Evolutionary conservation across 1,140 invertebrate genomes (phyloP), one percentile per base, ranked within the genome.

Genomic region (Drosophila leontia): DNA sequence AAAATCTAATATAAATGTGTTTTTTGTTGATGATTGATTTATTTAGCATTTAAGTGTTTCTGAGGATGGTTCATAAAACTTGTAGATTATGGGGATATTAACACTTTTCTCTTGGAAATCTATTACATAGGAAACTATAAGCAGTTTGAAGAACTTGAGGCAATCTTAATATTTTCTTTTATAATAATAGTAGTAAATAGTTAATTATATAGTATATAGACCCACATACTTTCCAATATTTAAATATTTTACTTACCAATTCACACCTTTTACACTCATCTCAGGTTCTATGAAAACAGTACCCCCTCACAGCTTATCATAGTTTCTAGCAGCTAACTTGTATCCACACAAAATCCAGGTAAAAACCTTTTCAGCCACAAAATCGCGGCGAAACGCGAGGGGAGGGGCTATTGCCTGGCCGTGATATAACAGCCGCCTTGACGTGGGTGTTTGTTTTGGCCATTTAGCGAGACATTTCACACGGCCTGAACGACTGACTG

Each of bases 391-490:
- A 59, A 60, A 23, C 15, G 13, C 4, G 2, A 15, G 0, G n/a
- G n/a, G 42, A 37, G 23, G 39, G 47, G 64, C 17, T 48, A 64
- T 77, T 45, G 19, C 70, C 67, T 78, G 82, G 71, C 82, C 82
- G 68, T 84, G 81, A 84, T 78, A 65, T 78, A 77, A 58, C 77
- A 48, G 51, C 59, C 51, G 84, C 80, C 79, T 83, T 86, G 83
- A 74, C 64, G 76, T 56, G 71, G 63, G 59, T 87, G 84, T 83
- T 86, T 87, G 83, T 78, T 84, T 83, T 87, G 84, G 65, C 58
- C 84, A 78, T 88, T 87, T 87, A 87, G 77, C 78, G 77, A 80
- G 72, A 87, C 71, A 83, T 88, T 87, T 87, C 84, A 87, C 84
- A 87, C 84, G 11, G 71, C 62, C 62, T 61, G 62, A 62, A 59